A percentile compares a stretch with the other conserved stretches of the same genome.
phyloP scores from a whole-genome alignment of 2,113 vertebrate species.

The Arizona elegans region DNA sequence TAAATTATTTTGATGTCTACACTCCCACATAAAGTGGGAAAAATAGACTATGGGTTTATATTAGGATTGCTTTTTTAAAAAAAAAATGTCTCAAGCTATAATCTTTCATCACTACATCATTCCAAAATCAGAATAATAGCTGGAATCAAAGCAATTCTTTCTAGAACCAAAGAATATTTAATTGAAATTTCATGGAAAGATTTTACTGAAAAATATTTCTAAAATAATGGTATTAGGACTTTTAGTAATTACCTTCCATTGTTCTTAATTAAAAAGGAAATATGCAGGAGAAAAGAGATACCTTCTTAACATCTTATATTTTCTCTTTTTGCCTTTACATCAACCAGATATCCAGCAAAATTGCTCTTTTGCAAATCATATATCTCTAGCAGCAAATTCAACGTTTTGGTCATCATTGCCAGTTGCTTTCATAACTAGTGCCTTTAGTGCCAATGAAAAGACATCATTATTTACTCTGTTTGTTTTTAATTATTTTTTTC shows the following conservation, averaged over 20 bases:
- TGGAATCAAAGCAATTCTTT: neutral
- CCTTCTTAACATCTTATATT: neutral
- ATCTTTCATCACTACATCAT: neutral
- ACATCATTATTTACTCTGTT: neutral
- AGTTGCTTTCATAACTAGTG: neutral
- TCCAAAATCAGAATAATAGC: constrained; percentile 43
- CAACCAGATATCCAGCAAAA: neutral
- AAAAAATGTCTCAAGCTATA: constrained; percentile 44
- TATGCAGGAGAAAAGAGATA: constrained; percentile 15
- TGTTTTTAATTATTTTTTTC: neutral
- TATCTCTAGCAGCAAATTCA: neutral
- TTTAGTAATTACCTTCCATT: neutral
- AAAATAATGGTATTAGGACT: constrained; percentile 15
- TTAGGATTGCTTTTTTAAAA: neutral
- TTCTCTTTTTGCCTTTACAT: neutral
- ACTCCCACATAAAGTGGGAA: constrained; percentile 21
- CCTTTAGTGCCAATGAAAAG: neutral
- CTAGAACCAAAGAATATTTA: constrained; percentile 9
- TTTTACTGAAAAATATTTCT: constrained; percentile 41
- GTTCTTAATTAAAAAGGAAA: constrained; percentile 19
- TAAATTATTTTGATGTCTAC: constrained; percentile 62
- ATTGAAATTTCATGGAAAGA: constrained; percentile 34
- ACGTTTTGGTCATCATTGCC: neutral
- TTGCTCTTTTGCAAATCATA: neutral
- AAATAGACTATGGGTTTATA: constrained; percentile 27